Percentiles rank a stretch among this genome's conserved stretches.
Conservation (phyloP, 1,140 invertebrate species). For the Acyrthosiphon pisum region DNA sequence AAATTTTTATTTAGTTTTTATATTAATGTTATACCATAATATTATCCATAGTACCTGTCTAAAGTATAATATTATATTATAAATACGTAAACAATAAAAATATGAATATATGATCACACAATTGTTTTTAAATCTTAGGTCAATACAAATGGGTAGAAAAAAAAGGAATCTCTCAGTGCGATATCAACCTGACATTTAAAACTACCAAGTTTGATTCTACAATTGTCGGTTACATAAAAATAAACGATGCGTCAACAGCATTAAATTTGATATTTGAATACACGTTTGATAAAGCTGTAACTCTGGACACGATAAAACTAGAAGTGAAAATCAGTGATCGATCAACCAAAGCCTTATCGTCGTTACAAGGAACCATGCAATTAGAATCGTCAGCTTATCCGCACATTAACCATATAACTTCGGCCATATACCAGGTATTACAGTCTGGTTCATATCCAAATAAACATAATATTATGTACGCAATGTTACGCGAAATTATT, state of each 20-base stretch:
- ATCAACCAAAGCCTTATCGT: conserved; percentile 69
- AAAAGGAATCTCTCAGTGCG: conserved; percentile 74
- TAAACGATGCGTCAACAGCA: conserved; percentile 65
- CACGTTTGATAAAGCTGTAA: conserved; percentile 70
- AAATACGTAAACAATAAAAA: neutral
- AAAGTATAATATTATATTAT: neutral
- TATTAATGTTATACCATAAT: neutral
- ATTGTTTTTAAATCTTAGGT: conserved; percentile 62
- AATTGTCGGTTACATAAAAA: conserved; percentile 73
- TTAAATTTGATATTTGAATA: conserved; percentile 72
- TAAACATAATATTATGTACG: neutral
- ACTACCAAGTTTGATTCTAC: conserved; percentile 73
- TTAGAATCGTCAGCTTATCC: conserved; percentile 78
- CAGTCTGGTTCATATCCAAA: neutral
- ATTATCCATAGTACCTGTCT: neutral
- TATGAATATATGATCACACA: neutral
- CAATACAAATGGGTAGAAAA: conserved; percentile 69
- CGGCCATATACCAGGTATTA: conserved; percentile 69
- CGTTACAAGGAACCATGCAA: conserved; percentile 69
- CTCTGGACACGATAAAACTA: conserved; percentile 73
- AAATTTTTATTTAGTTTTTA: conserved; percentile 1
- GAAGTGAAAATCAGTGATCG: conserved; percentile 73
- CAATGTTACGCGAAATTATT: neutral
- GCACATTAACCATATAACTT: conserved; percentile 75
- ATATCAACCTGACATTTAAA: conserved; percentile 73